Percentiles rank a stretch among this genome's conserved stretches.
Conservation (phyloP, 2,113 vertebrate genomes). For the Myxocyprinus asiaticus region DNA sequence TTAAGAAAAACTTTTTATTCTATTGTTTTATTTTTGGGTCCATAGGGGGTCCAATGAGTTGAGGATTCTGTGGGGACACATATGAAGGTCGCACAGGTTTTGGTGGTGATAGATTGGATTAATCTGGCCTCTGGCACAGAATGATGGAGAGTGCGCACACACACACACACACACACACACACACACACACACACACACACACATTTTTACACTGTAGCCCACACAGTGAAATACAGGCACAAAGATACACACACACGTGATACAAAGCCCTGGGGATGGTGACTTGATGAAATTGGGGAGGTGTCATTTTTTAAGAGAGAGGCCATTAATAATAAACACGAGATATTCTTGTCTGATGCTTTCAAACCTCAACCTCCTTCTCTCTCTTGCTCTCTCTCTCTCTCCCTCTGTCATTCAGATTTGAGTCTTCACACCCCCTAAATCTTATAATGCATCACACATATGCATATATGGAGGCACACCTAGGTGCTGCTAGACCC, state of each 20-base stretch:
- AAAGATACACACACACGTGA: slow-evolving; percentile 8
- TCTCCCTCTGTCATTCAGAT: slow-evolving; percentile 1
- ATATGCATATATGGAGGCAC: not conserved
- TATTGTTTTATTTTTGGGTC: not conserved
- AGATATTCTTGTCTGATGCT: slow-evolving; percentile 38
- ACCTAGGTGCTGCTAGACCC: too few species aligned
- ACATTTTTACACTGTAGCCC: not conserved
- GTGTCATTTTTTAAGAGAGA: slow-evolving; percentile 47
- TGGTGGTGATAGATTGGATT: slow-evolving; percentile 44
- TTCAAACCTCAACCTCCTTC: slow-evolving; percentile 15
- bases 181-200: slow-evolving; percentile 2
- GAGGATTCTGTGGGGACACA: slow-evolving; percentile 25
- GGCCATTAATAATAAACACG: slow-evolving; percentile 45
- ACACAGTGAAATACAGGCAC: slow-evolving; percentile 7
- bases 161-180: slow-evolving; percentile 21
- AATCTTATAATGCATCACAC: slow-evolving; percentile 18
- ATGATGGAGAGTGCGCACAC: slow-evolving; percentile 37
- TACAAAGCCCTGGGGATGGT: slow-evolving; percentile 29
- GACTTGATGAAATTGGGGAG: slow-evolving; percentile 43
- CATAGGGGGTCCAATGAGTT: not conserved
- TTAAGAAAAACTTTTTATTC: not conserved
- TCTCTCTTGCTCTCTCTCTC: not conserved
- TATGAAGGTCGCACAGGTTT: slow-evolving; percentile 28
- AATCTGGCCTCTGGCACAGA: slow-evolving; percentile 39
- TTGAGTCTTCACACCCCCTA: not conserved